phyloP scores from a whole-genome alignment of 2,888 invertebrate genomes.

The Andrena chrysosceles region DNA sequence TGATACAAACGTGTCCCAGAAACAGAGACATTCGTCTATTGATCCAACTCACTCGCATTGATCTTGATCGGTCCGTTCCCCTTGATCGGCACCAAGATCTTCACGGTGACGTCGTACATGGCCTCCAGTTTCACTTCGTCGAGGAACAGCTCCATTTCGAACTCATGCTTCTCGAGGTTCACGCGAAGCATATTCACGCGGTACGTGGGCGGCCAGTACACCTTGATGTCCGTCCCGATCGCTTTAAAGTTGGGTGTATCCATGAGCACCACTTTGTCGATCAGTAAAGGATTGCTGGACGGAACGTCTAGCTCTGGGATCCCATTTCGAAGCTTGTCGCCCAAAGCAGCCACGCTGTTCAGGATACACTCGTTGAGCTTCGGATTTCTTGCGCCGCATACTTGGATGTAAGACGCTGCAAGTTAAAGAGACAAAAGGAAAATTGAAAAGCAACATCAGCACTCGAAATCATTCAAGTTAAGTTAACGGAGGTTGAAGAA shows the following conservation, averaged over 20 bases:
- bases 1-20: too few relatives aligned
- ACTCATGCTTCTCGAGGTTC: constrained; percentile 64
- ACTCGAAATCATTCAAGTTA: too few relatives aligned
- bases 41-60: constrained; percentile 67
- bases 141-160: constrained; percentile 65
- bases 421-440: constrained; percentile 10
- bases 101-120: constrained; percentile 76
- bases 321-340: constrained; percentile 69
- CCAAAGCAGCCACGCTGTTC: constrained; percentile 70
- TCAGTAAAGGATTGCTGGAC: constrained; percentile 74
- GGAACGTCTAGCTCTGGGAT: constrained; percentile 80
- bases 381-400: constrained; percentile 79
- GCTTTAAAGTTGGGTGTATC: constrained; percentile 75
- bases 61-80: constrained; percentile 76
- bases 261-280: constrained; percentile 72
- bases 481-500: too few relatives aligned
- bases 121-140: constrained; percentile 66
- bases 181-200: constrained; percentile 54
- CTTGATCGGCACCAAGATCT: constrained; percentile 76
- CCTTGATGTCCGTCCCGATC: constrained; percentile 68
- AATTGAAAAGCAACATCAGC: neutral
- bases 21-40: neutral
- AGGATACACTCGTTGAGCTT: constrained; percentile 76
- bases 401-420: constrained; percentile 72
- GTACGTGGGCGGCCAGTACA: constrained; percentile 74